A percentile compares a stretch with the other conserved stretches of the same genome.
phyloP scores from a whole-genome alignment of 2,113 vertebrate species.

The Ictidomys tridecemlineatus region DNA sequence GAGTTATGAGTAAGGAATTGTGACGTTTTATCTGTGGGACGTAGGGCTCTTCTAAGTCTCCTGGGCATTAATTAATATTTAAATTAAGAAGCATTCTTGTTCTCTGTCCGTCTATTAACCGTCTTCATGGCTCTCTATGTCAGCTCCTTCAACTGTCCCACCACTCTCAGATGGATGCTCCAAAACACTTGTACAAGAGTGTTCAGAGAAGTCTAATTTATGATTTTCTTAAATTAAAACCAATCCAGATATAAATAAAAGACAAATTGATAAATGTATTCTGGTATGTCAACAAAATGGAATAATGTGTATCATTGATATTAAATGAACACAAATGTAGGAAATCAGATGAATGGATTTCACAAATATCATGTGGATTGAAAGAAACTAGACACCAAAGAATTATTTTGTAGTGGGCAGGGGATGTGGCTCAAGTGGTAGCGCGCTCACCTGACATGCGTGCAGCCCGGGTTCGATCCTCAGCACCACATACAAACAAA shows the following conservation, averaged over 20 bases:
- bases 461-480: no score
- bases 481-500: no score
- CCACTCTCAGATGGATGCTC: neutral
- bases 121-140: neutral
- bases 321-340: neutral
- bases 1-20: neutral
- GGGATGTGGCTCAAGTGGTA: no score
- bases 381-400: neutral
- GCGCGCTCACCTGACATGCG: no score
- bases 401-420: neutral
- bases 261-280: neutral
- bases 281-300: neutral
- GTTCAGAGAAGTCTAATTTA: neutral
- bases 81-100: neutral
- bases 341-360: neutral
- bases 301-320: neutral
- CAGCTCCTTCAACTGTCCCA: neutral
- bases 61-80: neutral
- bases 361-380: neutral
- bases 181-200: neutral
- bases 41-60: neutral
- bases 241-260: neutral
- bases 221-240: neutral
- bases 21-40: neutral
- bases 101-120: neutral